Evolutionary conservation across 2,888 invertebrate genomes (phyloP).

Genomic region (Lissonota sp.): DNA sequence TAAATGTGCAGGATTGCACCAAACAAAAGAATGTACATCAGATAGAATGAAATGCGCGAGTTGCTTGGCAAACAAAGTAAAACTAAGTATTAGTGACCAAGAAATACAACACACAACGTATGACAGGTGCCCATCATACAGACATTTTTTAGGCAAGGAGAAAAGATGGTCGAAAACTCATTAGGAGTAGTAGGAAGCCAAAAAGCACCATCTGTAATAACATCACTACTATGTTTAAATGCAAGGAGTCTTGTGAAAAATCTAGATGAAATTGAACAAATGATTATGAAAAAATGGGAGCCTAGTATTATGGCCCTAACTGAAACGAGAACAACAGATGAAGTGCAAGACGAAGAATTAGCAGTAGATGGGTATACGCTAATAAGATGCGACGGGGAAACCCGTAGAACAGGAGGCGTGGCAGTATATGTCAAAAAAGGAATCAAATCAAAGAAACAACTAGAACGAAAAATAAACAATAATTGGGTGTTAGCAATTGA

Average conservation of each 20-base stretch:
- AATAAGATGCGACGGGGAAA: constrained; percentile 41
- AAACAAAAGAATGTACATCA: constrained; percentile 23
- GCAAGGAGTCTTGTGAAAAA: constrained; percentile 44
- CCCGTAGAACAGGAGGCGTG: constrained; percentile 1
- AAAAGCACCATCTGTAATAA: constrained; percentile 1
- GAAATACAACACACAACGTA: constrained; percentile 26
- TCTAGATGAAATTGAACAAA: constrained; percentile 48
- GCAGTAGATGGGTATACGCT: constrained; percentile 40
- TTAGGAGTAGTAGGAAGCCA: no score
- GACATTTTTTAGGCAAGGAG: constrained; percentile 37
- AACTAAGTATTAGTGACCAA: constrained; percentile 16
- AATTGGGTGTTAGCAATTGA: no score
- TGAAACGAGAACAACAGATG: constrained; percentile 20
- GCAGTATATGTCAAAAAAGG: no score
- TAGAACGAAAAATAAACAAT: no score
- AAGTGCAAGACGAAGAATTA: constrained; percentile 3
- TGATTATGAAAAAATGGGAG: constrained; percentile 8
- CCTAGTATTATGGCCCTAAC: constrained; percentile 35
- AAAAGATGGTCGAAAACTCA: no score
- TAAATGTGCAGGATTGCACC: constrained; percentile 52
- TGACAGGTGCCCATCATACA: constrained; percentile 32
- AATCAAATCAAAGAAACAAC: no score
- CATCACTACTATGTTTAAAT: constrained; percentile 5
- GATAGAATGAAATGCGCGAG: constrained; percentile 48
- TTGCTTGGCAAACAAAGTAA: constrained; percentile 11